Evolutionary conservation across 2,888 invertebrate species (phyloP), one percentile per base, ranked within the genome.

Genomic region (Lasiommata megera): DNA sequence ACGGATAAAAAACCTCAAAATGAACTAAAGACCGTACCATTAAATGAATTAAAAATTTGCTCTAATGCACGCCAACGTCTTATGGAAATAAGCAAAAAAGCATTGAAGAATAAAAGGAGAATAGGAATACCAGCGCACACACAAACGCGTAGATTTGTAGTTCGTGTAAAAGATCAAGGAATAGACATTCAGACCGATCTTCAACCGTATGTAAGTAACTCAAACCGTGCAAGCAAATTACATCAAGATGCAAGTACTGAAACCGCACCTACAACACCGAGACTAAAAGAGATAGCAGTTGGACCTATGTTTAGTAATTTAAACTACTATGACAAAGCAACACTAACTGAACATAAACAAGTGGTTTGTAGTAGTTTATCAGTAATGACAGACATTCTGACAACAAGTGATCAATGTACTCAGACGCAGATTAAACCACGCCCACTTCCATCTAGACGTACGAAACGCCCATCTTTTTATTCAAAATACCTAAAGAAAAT

Each of bases 31-130:
- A 77, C 83, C 44, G 73, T 83, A 63, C 88, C 88, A 8, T 67
- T 91, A n/a, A 90, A 79, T 66, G 93, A 93, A 70, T 70, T 93
- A 46, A 85, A 84, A 65, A 92, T 93, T 67, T 93, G 93, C 66
- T 88, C 92, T 0, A 93, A 92, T 69, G 93, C 93, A 16, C 84
- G 93, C 11, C 87, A 92, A 67, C 82, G 92, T 41, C 74, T 94
- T 38, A 87, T 92, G 70, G 93, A 93, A 61, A 69, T 94, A 56
- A 93, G 93, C 60, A 91, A 92, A 66, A 91, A 84, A 77, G 93
- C 93, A 3, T 74, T 93, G 41, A 86, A 84, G 66, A 92, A 92
- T 53, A 89, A 89, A 70, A 75, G 88, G 64, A 80, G 79, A 63
- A 87, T 89, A 40, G 92, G 88, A 57, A 88, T 90, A 64, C 89